Evolutionary conservation across 2,797 vertebrate genomes (phyloP).

Genomic region (Lacerta bilineata): DNA sequence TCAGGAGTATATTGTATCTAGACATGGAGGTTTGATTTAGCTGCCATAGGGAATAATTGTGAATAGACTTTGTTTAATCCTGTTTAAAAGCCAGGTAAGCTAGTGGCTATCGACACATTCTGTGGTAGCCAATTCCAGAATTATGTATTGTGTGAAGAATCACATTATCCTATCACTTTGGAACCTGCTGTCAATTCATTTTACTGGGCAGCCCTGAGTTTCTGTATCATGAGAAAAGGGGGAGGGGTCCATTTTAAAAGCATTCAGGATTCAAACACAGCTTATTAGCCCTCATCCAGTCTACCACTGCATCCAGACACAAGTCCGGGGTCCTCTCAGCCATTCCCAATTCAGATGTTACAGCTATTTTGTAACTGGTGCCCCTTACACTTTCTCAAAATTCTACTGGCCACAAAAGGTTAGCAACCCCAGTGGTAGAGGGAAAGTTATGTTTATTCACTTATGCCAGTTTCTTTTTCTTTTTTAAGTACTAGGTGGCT

Average conservation of each 20-base stretch:
- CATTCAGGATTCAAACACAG: too few relatives aligned
- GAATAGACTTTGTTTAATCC: constrained; percentile 16
- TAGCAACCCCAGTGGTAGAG: too few relatives aligned
- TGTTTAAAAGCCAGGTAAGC: constrained; percentile 7
- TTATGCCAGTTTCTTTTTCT: background rate
- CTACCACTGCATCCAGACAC: too few relatives aligned
- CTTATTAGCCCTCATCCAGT: too few relatives aligned
- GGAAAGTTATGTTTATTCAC: background rate
- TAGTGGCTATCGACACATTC: background rate
- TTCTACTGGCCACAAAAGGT: too few relatives aligned
- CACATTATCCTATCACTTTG: background rate
- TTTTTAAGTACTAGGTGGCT: too few relatives aligned
- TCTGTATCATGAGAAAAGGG: background rate
- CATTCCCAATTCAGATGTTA: too few relatives aligned
- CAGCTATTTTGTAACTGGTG: too few relatives aligned
- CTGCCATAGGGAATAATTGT: background rate
- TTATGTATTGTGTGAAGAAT: background rate
- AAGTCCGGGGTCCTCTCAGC: too few relatives aligned
- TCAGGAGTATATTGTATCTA: background rate
- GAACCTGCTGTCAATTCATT: background rate
- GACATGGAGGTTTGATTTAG: background rate
- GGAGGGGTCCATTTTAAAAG: too few relatives aligned
- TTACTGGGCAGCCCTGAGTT: background rate
- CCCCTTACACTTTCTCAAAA: too few relatives aligned
- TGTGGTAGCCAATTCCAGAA: constrained; percentile 9